Conservation (phyloP, 2,113 vertebrate genomes). For the Australoheros scitulus region DNA sequence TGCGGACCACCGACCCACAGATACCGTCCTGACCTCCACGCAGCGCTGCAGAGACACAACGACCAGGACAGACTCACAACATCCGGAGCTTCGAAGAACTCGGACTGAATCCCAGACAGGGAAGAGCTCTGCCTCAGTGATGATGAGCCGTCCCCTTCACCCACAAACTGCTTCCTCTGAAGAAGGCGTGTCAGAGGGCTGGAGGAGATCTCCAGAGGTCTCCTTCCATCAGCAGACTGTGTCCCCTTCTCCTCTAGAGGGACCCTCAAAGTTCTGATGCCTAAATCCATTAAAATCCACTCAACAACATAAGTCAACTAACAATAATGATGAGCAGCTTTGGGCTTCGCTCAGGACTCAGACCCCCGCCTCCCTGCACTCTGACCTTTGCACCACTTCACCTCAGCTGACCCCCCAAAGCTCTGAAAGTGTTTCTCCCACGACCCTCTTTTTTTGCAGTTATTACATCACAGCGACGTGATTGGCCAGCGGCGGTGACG, state of each 20-base stretch:
- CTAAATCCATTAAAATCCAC: not conserved
- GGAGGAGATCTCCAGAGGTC: not conserved
- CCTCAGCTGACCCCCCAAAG: not conserved
- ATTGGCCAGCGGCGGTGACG: not conserved
- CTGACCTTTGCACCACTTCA: not conserved
- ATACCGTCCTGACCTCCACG: not conserved
- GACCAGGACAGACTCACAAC: not conserved
- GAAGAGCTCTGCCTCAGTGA: not conserved
- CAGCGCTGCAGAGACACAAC: not conserved
- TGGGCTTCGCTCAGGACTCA: not conserved
- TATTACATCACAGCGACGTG: not conserved
- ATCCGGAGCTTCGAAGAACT: not conserved
- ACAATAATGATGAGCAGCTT: not conserved
- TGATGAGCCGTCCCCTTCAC: not conserved
- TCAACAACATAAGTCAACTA: not conserved
- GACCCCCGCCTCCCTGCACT: not conserved
- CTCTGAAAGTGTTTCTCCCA: not conserved
- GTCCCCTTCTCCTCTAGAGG: not conserved
- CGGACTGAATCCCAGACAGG: not conserved
- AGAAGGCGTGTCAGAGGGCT: not conserved
- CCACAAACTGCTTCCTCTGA: not conserved
- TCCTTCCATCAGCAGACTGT: not conserved
- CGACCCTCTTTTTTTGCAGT: not conserved
- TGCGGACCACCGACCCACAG: fast-evolving
- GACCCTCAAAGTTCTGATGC: fast-evolving